These are phyloP conservation scores for Akabosia matsudoensis DNA, from an alignment of 1,140 invertebrate species.

Conservation along the genomic window DNA sequence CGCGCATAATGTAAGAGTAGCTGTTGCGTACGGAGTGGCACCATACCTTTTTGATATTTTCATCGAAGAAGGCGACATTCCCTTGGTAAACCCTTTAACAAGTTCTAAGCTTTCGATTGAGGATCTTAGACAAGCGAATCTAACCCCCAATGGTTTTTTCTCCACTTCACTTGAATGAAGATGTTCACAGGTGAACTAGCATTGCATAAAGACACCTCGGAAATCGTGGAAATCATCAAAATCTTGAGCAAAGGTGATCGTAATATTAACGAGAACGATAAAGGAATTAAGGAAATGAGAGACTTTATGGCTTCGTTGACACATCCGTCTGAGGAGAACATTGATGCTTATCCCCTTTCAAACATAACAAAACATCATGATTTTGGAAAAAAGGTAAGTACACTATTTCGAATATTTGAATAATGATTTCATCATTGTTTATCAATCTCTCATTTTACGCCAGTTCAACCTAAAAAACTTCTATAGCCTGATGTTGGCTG, in stretches of 20 bases:
- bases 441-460: neutral
- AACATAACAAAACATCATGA: neutral
- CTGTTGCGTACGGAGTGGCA: neutral
- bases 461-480: neutral
- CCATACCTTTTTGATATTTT: conserved; percentile 11
- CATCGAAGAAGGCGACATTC: neutral
- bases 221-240: conserved; percentile 7
- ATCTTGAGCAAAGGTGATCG: neutral
- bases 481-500: neutral
- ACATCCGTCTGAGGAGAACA: neutral
- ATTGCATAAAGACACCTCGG: neutral
- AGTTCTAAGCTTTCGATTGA: neutral
- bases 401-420: neutral
- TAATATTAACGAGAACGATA: neutral
- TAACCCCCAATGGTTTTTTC: neutral
- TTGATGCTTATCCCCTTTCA: neutral
- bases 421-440: neutral
- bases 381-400: conserved; percentile 9
- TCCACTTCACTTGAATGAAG: too few species aligned
- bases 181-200: neutral
- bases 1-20: neutral
- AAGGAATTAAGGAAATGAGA: neutral
- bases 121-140: neutral
- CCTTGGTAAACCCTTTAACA: neutral
- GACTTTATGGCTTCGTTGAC: neutral